Evolutionary conservation across 1,140 invertebrate species (phyloP).

Genomic region (Cyphomyrmex costatus): DNA sequence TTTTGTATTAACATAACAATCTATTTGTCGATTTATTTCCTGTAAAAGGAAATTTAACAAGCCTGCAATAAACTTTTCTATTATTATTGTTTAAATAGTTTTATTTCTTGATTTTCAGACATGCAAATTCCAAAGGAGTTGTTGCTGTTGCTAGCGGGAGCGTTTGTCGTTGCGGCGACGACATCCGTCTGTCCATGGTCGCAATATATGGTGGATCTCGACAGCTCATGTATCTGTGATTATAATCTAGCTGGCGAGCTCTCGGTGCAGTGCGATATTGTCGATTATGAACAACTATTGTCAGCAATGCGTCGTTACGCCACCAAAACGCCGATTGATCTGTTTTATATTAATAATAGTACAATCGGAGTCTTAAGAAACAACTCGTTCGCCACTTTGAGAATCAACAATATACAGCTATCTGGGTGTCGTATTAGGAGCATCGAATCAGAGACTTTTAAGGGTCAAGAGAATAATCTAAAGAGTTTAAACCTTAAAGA

Average conservation of each 20-base stretch:
- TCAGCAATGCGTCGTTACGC: constrained; percentile 91
- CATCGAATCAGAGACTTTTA: constrained; percentile 92
- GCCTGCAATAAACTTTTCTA: neutral
- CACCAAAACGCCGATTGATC: constrained; percentile 90
- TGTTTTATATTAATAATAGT: constrained; percentile 96
- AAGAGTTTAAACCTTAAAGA: constrained; percentile 95
- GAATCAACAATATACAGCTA: constrained; percentile 94
- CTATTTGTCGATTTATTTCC: neutral
- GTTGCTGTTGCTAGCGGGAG: constrained; percentile 72
- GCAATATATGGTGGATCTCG: constrained; percentile 90
- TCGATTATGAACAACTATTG: constrained; percentile 92
- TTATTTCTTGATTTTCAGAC: constrained; percentile 66
- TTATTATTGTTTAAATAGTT: neutral
- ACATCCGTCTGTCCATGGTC: constrained; percentile 95
- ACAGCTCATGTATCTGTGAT: constrained; percentile 95
- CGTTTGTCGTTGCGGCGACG: constrained; percentile 70
- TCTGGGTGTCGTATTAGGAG: constrained; percentile 93
- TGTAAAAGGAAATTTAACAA: neutral
- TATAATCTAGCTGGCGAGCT: constrained; percentile 93
- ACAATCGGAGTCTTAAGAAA: constrained; percentile 90
- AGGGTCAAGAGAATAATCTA: constrained; percentile 92
- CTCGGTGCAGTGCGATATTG: constrained; percentile 96
- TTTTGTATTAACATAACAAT: neutral
- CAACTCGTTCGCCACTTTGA: constrained; percentile 91
- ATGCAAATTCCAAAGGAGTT: constrained; percentile 52